A percentile compares a stretch with the other conserved stretches of the same genome.
phyloP scores from a whole-genome alignment of 2,888 invertebrate genomes.

The Caenorhabditis becei region DNA sequence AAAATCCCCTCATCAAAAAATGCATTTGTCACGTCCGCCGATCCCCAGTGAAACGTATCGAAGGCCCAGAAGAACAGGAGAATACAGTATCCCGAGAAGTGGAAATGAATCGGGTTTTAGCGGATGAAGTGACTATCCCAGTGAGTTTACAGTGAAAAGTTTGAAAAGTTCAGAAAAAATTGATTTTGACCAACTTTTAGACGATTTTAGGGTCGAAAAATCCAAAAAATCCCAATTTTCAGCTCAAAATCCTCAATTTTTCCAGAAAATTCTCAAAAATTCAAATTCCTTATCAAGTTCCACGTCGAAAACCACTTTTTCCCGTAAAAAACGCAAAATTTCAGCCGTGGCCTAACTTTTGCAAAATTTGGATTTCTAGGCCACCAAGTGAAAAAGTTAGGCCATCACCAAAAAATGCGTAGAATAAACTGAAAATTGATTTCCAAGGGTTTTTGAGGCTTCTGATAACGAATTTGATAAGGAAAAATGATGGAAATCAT shows the following conservation, averaged over 20 bases:
- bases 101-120: constrained; percentile 50
- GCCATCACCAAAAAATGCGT: background rate
- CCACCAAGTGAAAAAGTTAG: background rate
- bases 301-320: background rate
- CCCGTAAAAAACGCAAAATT: background rate
- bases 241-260: constrained; percentile 14
- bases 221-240: background rate
- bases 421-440: background rate
- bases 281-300: background rate
- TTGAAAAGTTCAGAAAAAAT: background rate
- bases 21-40: constrained; percentile 70
- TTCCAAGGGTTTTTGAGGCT: background rate
- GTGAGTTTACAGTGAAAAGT: background rate
- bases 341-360: background rate
- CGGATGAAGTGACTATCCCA: constrained; percentile 44
- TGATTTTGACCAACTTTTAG: too few relatives aligned
- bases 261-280: too few relatives aligned
- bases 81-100: constrained; percentile 45
- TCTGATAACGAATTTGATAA: background rate
- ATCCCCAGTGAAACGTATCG: constrained; percentile 47
- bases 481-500: background rate
- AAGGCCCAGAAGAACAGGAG: constrained; percentile 24
- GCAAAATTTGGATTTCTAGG: background rate
- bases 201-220: too few relatives aligned
- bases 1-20: constrained; percentile 66